phyloP scores from a whole-genome alignment of 1,140 invertebrate species.

The Drosophila arizonae region DNA sequence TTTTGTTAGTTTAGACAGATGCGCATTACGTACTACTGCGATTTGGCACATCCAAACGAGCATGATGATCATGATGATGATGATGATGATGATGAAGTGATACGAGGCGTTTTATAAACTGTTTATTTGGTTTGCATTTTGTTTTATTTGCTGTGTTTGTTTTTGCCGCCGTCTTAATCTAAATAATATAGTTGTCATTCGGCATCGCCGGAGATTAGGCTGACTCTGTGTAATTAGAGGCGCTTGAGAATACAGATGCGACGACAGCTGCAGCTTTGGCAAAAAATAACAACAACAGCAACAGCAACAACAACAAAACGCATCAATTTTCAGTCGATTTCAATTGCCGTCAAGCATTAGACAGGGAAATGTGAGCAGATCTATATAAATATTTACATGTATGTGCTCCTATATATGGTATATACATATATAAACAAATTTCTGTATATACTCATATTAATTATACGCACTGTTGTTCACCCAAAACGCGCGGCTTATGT shows the following conservation, averaged over 20 bases:
- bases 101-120: neutral
- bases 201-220: neutral
- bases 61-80: neutral
- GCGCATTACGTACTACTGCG: neutral
- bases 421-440: no score
- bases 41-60: neutral
- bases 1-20: neutral
- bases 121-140: neutral
- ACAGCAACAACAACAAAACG: no score
- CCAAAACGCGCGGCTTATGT: neutral
- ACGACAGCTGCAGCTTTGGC: no score
- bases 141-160: neutral
- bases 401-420: no score
- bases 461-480: conserved; percentile 2
- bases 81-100: neutral
- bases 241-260: no score
- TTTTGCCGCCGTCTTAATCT: conserved; percentile 1
- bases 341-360: no score
- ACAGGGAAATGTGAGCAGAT: neutral
- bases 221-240: conserved; percentile 4
- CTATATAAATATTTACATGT: neutral
- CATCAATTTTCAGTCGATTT: no score
- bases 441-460: neutral
- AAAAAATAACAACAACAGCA: no score
- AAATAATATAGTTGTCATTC: neutral